Evolutionary conservation across 2,797 vertebrate species (phyloP), one percentile per base, ranked within the genome.

Genomic region (Acestrorhynchus altus): DNA sequence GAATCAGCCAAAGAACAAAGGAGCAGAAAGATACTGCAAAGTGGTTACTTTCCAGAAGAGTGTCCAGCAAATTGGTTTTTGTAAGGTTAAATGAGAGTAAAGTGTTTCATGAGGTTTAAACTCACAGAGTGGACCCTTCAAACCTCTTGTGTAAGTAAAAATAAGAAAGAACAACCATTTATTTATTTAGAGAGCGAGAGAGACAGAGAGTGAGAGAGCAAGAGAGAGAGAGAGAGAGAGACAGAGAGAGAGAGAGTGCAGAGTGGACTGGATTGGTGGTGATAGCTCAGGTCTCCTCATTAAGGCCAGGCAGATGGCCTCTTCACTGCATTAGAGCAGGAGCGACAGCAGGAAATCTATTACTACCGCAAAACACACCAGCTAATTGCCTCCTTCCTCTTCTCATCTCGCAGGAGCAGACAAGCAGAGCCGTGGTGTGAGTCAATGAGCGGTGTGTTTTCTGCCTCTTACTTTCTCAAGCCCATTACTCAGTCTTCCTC

Each of bases 281-380:
- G 39, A 70, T 64, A 42, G 52, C 74, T 72, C 57, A 83, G 70
- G 70, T 78, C 68, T 75, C 54, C 72, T 84, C 59, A 81, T 88
- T 84, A 84, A 44, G 79, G 52, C 39, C 47, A 61, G 72, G 76
- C 80, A 86, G 81, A 89, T 83, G 87, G 76, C 78, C 80, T 81
- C 40, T 85, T 79, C 72, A 75, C 54, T 78, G 77, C 46, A 73
- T 74, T 72, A 77, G 67, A 79, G 52, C 56, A 77, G 42, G 70
- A 42, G 76, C 75, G 83, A 86, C 83, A 85, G 79, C 56, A 84
- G 84, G 76, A 86, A 81, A 87, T 82, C 83, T 84, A 85, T 88
- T 80, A 88, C 79, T 39, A 63, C 76, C 70, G 77, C 76, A 84
- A 86, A 80, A 75, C 61, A 81, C 78, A 87, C 74, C 76, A 74